phyloP scores from a whole-genome alignment of 1,140 invertebrate species.

The Pinna nobilis region DNA sequence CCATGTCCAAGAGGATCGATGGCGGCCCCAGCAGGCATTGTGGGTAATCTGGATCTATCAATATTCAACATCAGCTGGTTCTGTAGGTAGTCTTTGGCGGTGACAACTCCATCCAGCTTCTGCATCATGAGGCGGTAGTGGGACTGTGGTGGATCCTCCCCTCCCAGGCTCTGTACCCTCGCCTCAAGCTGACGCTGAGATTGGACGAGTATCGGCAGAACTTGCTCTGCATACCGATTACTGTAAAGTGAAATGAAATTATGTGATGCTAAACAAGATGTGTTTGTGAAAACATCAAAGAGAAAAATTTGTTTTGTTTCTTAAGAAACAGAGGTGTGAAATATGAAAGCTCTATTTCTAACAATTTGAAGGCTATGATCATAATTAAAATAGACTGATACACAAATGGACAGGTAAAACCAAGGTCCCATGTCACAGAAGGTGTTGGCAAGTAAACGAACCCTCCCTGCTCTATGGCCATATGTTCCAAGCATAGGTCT shows the following conservation, averaged over 20 bases:
- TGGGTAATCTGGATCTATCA: constrained; percentile 41
- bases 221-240: constrained; percentile 71
- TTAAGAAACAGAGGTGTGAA: no score
- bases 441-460: no score
- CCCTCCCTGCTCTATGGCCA: no score
- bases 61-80: constrained; percentile 61
- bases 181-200: constrained; percentile 69
- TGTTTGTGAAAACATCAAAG: no score
- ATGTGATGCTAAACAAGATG: no score
- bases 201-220: constrained; percentile 69
- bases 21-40: constrained; percentile 60
- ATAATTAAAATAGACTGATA: no score
- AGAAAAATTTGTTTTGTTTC: no score
- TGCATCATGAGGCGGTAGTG: constrained; percentile 61
- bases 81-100: constrained; percentile 66
- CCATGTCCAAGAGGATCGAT: constrained; percentile 69
- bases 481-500: no score
- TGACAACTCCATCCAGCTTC: constrained; percentile 58
- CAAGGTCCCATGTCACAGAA: no score
- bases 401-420: no score
- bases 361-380: no score
- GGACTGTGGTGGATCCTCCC: constrained; percentile 61
- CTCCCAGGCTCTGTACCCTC: constrained; percentile 53
- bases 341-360: no score
- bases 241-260: constrained; percentile 57